Base-by-base conservation (phyloP, 1,140 invertebrate genomes). In the Brachionus plicatilis region DNA sequence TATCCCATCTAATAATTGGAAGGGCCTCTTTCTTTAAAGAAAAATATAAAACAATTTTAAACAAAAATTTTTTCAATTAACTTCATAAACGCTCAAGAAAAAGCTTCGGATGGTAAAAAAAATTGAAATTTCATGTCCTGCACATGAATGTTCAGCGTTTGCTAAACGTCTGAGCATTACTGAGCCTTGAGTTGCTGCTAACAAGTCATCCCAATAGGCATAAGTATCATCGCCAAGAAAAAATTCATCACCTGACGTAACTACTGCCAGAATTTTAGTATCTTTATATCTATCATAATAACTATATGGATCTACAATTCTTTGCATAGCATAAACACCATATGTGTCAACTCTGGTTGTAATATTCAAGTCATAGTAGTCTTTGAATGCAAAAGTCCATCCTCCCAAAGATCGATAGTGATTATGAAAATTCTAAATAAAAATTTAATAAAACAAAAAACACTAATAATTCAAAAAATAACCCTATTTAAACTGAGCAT, bases 191-290 rank as follows among this genome's bases (percentile, higher is more conserved):
- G 79, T 84, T 0, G 70, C 83, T 7, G 33, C 68, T n/a, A 33
- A 12, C 20, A 84, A 65, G 27, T 84, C 68, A 43, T 76, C 33
- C 83, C 83, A 84, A 78, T 75, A 84, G n/a, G 45, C 47, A 78
- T 75, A 7, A 24, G 60, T 66, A 84, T 88, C 87, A 60, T 88
- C 88, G 9, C 86, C 86, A 20, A 88, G 84, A 75, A 88, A 89
- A 85, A 89, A 89, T 84, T 89, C 88, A 70, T 89, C 88, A 6
- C 88, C 88, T 2, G 86, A 86, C 0, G 87, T 87, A 41, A 84
- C 86, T 24, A 88, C 85, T 1, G 88, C 86, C 60, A 87, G 65
- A 45, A 88, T 89, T 3, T 87, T 86, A 65, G 87, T 88, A 8
- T 72, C 87, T 37, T 50, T 85, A 33, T 86, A 86, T 45, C 87